Percentiles rank a stretch among this genome's conserved stretches.
Conservation (phyloP, 2,888 invertebrate genomes). For the Odontomyia ornata region DNA sequence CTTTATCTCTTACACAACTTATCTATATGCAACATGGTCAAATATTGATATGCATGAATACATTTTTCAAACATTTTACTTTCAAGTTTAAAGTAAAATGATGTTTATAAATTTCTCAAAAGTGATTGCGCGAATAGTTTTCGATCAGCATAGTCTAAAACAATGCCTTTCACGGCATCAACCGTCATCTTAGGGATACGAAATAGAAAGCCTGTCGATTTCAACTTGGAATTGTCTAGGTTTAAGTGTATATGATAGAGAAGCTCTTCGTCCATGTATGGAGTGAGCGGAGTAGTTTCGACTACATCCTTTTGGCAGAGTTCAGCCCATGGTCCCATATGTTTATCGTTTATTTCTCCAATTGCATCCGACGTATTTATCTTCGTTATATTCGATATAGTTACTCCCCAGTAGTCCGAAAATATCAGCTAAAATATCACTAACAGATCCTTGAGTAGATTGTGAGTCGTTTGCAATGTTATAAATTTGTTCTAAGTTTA, state of each 20-base stretch:
- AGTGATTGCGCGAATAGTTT: conserved; percentile 83
- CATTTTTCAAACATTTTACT: too few species aligned
- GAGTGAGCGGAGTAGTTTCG: conserved; percentile 86
- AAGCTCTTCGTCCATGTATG: conserved; percentile 84
- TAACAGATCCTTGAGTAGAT: conserved; percentile 86
- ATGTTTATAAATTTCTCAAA: conserved; percentile 45
- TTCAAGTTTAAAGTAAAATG: conserved; percentile 29
- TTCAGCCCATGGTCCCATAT: conserved; percentile 91
- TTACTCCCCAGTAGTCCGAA: conserved; percentile 87
- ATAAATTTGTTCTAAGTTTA: conserved; percentile 77
- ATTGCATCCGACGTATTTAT: conserved; percentile 81
- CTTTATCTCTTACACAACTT: too few species aligned
- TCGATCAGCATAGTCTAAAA: conserved; percentile 85
- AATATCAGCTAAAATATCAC: conserved; percentile 80
- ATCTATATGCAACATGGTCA: too few species aligned
- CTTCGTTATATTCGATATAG: conserved; percentile 83
- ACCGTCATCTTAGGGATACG: too few species aligned
- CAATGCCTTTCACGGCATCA: too few species aligned
- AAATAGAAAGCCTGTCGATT: too few species aligned
- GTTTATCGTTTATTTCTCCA: conserved; percentile 93
- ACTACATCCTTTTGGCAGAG: conserved; percentile 79
- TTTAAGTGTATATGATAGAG: conserved; percentile 83
- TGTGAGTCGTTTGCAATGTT: conserved; percentile 85
- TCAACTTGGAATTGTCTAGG: too few species aligned
- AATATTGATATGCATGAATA: too few species aligned